Evolutionary conservation across 2,797 vertebrate genomes (phyloP), one percentile per base, ranked within the genome.

Genomic region (Notolepis coatsorum): DNA sequence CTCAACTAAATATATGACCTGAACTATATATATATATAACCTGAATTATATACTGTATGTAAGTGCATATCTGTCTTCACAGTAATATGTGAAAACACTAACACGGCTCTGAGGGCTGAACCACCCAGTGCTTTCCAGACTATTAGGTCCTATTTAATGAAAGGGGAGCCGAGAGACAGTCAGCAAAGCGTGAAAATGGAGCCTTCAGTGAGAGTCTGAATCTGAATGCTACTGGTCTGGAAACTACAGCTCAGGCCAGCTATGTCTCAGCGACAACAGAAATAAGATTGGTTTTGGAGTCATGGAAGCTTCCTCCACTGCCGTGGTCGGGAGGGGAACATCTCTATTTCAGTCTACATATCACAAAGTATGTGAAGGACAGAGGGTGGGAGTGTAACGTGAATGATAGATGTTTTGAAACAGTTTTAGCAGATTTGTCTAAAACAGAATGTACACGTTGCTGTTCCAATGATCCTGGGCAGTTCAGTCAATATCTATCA

Each of bases 91-190:
- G 62, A 28, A 30, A 35, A 48, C 9, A 48, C 5, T 10, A 33
- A 43, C 49, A 49, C n/a, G n/a, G n/a, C n/a, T n/a, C 23, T 3
- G 23, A 48, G 33, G 31, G 43, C 35, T 8, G n/a, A 24, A 45
- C 30, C 24, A 6, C 7, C 25, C 18, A 48, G n/a, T 27, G 41
- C 61, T 60, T 73, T 59, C 53, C 51, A 33, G 58, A 62, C 52
- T 28, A 70, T 71, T 75, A 62, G 10, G n/a, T 21, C 43, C 50
- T 52, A 75, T 80, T 78, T 70, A 75, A 77, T 56, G 30, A 78
- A 49, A 67, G 42, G 62, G 54, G 9, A 12, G 48, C 67, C 61
- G 30, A 61, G 73, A 63, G 53, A 18, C 71, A 69, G 54, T 31
- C 63, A 46, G 59, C 55, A 52, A 72, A 69, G 31, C 8, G 17